Evolutionary conservation across 2,113 vertebrate genomes (phyloP), one percentile per base, ranked within the genome.

Genomic region (Psittacara wagleri): DNA sequence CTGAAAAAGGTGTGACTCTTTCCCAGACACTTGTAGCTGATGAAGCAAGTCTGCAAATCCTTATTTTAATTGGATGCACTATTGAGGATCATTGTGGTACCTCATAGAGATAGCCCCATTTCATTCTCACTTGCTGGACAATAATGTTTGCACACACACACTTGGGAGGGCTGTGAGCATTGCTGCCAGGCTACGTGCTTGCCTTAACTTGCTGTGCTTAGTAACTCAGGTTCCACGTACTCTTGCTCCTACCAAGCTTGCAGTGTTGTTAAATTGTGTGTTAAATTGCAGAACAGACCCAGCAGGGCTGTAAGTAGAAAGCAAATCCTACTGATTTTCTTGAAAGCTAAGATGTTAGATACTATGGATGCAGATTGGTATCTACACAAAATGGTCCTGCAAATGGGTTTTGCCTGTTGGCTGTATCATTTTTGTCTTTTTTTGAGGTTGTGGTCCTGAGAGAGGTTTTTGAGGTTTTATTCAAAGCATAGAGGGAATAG

Each of bases 101-200:
- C 62, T 84, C 51, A 31, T 4, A 52, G 73, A 63, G 37, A 22
- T 44, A 49, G 11, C 7, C 15, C 11, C 28, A 25, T 46, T 23
- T 73, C 13, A 25, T 10, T 62, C 41, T 39, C 49, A 31, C 41
- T 10, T n/a, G 43, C 80, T 70, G 83, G 46, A 81, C 43, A 61
- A 16, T 3, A 29, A 31, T 0, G 12, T 37, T 10, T 37, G 29
- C 18, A 24, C 1, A 0, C 13, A 22, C 27, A 15, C 59, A 5
- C 68, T 49, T 41, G 62, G 57, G 48, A 83, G 48, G 62, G 89
- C 88, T 28, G 67, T 9, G 75, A 63, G 37, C 35, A 9, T 17
- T 75, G 84, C 77, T 88, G 83, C 59, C 79, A 80, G 72, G 1
- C 67, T 39, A 29, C 0, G 7, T 35, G 79, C 93, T 48, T 96